Evolutionary conservation across 2,797 vertebrate species (phyloP).

Genomic region (Astyanax mexicanus): DNA sequence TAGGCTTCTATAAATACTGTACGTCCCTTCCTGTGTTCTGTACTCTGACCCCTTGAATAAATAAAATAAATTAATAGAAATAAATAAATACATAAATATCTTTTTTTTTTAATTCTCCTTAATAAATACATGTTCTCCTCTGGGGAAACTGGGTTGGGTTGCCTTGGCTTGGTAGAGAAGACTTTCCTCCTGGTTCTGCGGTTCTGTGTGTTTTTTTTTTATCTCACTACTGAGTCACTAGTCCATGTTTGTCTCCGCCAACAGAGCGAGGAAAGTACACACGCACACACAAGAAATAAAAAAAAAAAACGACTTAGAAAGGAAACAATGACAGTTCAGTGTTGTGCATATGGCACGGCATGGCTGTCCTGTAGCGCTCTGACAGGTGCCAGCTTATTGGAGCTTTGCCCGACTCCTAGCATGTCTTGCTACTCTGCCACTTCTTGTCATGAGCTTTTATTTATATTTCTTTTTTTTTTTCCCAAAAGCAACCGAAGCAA

Average conservation of each 20-base stretch:
- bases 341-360: constrained; percentile 34
- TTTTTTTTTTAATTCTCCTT: constrained; percentile 56
- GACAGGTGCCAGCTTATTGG: constrained; percentile 46
- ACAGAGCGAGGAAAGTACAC: constrained; percentile 31
- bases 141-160: constrained; percentile 56
- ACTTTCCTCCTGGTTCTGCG: constrained; percentile 7
- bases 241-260: constrained; percentile 28
- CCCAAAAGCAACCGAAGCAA: constrained; percentile 25
- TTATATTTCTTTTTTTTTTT: no score
- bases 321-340: constrained; percentile 32
- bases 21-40: constrained; percentile 51
- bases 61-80: constrained; percentile 83
- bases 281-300: constrained; percentile 8
- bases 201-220: no score
- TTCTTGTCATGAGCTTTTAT: constrained; percentile 29
- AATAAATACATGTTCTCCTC: constrained; percentile 72
- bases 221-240: constrained; percentile 5
- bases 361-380: constrained; percentile 15
- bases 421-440: constrained; percentile 5
- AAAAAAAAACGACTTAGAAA: constrained; percentile 30
- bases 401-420: constrained; percentile 22
- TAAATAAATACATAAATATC: constrained; percentile 84
- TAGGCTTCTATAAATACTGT: constrained; percentile 54
- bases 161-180: constrained; percentile 64
- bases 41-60: constrained; percentile 69